Evolutionary conservation across 2,797 vertebrate species (phyloP), one percentile per base, ranked within the genome.

Genomic region (Brachyrhaphis roseni): DNA sequence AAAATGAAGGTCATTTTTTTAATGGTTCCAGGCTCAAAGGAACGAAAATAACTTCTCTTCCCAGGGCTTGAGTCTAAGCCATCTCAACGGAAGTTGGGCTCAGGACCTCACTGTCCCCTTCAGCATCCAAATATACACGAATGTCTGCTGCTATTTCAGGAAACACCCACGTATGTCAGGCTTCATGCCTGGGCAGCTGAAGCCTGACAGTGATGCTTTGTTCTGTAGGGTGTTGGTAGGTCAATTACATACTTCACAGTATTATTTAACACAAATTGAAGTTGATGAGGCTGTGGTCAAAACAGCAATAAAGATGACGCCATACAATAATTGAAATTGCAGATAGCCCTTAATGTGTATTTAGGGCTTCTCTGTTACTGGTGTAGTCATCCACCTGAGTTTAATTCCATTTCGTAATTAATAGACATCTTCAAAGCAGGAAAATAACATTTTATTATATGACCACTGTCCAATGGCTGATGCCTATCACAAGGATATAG

Each of bases 261-360:
- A 55, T 71, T 28, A 81, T 64, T 77, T 76, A 80, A 71, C n/a
- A 77, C 47, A 78, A 51, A 46, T n/a, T 49, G 39, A 55, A 53
- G 71, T 68, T 78, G 72, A 74, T 51, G 71, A 75, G 41, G 64
- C 36, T 18, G 15, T 26, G 20, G 36, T 39, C 64, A 68, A 68
- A 68, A 68, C 16, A 41, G 64, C 8, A 68, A 12, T 66, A 39
- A 39, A 20, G 36, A 68, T 11, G 18, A 26, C 4, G 8, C 64
- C 8, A 23, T 26, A 41, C 18, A 39, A 39, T 36, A 66, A 10
- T 66, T 39, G 8, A 66, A 66, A 41, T 18, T 39, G 36, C 18
- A 66, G 16, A 39, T 0, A 8, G 18, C 8, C 36, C 10, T 26
- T 68, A 68, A 68, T 66, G 36, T 12, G 8, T 23, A 5, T 41